A percentile compares a stretch with the other conserved stretches of the same genome.
Evolutionary conservation across 2,113 vertebrate species (phyloP).

Genomic region (Platichthys stellatus): DNA sequence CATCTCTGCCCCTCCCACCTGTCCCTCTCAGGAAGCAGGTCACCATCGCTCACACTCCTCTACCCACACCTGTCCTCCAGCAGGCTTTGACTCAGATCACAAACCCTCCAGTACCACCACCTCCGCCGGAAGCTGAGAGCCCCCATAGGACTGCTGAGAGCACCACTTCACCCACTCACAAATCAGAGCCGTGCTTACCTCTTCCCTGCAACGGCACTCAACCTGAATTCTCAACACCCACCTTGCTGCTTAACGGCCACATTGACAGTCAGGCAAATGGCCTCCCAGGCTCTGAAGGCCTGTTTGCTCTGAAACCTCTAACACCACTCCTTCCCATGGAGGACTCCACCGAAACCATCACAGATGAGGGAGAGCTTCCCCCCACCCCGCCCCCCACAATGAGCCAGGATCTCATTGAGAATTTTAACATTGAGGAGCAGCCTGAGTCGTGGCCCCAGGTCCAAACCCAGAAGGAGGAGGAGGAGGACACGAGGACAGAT

Average conservation of each 20-base stretch:
- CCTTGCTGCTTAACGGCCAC: constrained; percentile 27
- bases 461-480: constrained; percentile 42
- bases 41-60: constrained; percentile 45
- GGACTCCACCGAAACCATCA: constrained; percentile 82
- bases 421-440: constrained; percentile 22
- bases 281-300: constrained; percentile 38
- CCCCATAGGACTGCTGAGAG: constrained; percentile 65
- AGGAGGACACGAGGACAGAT: constrained; percentile 57
- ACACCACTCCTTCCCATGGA: constrained; percentile 65
- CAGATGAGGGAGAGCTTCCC: constrained; percentile 64
- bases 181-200: constrained; percentile 66
- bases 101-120: constrained; percentile 48
- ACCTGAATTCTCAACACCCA: constrained; percentile 23
- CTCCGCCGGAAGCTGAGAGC: constrained; percentile 44
- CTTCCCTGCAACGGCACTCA: constrained; percentile 57
- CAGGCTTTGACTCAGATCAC: constrained; percentile 64
- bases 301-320: constrained; percentile 59
- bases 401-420: constrained; percentile 14
- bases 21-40: constrained; percentile 39
- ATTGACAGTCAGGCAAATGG: neutral
- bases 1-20: constrained; percentile 71
- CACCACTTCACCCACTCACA: constrained; percentile 40
- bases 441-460: constrained; percentile 43
- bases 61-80: constrained; percentile 56
- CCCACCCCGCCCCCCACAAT: neutral